Evolutionary conservation across 2,113 vertebrate genomes (phyloP).

Genomic region (Aspiorhynchus laticeps): DNA sequence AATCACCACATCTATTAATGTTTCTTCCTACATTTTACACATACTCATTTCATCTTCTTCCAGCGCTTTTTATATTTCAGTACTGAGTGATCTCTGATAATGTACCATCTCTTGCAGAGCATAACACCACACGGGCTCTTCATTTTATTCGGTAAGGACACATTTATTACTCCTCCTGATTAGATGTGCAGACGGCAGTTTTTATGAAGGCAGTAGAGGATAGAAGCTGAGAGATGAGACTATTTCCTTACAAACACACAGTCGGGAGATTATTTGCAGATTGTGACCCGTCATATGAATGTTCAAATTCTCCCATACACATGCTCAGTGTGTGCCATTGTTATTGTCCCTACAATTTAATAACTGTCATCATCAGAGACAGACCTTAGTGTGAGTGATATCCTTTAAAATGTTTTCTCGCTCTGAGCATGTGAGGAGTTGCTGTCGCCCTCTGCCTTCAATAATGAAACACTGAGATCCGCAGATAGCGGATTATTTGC

Average conservation of each 20-base stretch:
- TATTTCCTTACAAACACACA: slow-evolving; percentile 41
- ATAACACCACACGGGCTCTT: slow-evolving; percentile 85
- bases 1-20: not conserved
- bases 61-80: not conserved
- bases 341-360: slow-evolving; percentile 47
- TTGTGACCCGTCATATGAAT: slow-evolving; percentile 28
- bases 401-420: slow-evolving; percentile 13
- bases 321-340: not conserved
- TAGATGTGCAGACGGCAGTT: slow-evolving; percentile 32
- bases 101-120: slow-evolving; percentile 71
- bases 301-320: slow-evolving; percentile 6
- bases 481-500: slow-evolving; percentile 1
- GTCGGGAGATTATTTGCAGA: slow-evolving; percentile 42
- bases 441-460: slow-evolving; percentile 12
- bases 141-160: slow-evolving; percentile 86
- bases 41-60: not conserved
- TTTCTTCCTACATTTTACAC: slow-evolving; percentile 2
- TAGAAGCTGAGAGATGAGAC: not conserved
- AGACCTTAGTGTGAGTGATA: slow-evolving; percentile 40
- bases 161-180: slow-evolving; percentile 43
- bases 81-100: slow-evolving; percentile 7
- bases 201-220: slow-evolving; percentile 40
- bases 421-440: slow-evolving; percentile 1
- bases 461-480: slow-evolving; percentile 13
- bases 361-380: slow-evolving; percentile 48